These are phyloP conservation scores for Takifugu ocellatus DNA, from an alignment of 2,797 vertebrate species.

Conservation along the genomic window DNA sequence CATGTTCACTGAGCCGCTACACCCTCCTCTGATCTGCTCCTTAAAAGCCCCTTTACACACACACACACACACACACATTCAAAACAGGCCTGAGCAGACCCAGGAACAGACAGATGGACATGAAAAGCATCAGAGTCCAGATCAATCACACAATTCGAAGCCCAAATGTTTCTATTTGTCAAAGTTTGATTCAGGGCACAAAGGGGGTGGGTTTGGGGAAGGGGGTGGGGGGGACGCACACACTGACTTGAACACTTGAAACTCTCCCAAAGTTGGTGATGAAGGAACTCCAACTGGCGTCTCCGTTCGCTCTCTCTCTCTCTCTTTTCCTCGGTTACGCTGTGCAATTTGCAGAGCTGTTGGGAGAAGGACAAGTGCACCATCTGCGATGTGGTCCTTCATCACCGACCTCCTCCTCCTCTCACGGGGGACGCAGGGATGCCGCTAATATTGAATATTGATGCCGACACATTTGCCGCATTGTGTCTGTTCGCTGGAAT, in stretches of 20 bases:
- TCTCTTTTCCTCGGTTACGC: neutral
- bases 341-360: slow-evolving; percentile 47
- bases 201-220: neutral
- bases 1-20: slow-evolving; percentile 70
- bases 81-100: slow-evolving; percentile 30
- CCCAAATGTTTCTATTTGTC: slow-evolving; percentile 9
- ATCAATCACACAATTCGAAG: no score
- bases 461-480: no score
- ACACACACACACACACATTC: slow-evolving; percentile 27
- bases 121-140: no score
- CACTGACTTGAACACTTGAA: neutral
- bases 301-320: neutral
- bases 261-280: neutral
- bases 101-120: slow-evolving; percentile 26
- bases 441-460: no score
- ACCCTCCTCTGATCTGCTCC: slow-evolving; percentile 72
- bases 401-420: slow-evolving; percentile 44
- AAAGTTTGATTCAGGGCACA: slow-evolving; percentile 14
- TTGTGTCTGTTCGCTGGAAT: no score
- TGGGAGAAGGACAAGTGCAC: slow-evolving; percentile 58
- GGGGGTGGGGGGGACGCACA: neutral
- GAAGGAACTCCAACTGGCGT: neutral
- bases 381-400: slow-evolving; percentile 64
- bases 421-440: neutral
- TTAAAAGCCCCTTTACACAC: slow-evolving; percentile 52